Evolutionary conservation across 53 echinoderm and acorn worm species (phyloP), one percentile per base, ranked within the genome.

Genomic region (Mesocentrotus franciscanus): DNA sequence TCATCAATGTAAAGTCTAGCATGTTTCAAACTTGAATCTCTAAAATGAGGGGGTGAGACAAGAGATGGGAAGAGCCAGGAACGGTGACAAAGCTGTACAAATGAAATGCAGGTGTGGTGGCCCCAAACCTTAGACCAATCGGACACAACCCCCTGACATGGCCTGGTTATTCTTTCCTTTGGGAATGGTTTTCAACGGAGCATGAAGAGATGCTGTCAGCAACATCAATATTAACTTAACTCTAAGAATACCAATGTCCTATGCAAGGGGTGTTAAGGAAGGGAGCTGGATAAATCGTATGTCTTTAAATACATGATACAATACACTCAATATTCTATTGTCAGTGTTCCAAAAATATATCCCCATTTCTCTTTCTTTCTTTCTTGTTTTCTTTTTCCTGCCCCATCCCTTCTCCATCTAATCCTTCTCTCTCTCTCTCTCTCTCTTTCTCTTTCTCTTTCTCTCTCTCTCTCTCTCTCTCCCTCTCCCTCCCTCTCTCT

Each of bases 171-270:
- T 5, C 22, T 87, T 26, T 58, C 87, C 87, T 87, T 56, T 57
- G 87, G 58, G 87, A 58, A 0, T 87, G 87, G 58, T 87, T 87
- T 0, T 87, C 87, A 87, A 57, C 87, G 9, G 87, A 58, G 56
- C 58, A 87, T 87, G 87, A 27, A 58, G 14, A 87, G 87, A 87
- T 87, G 58, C 57, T 58, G 58, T 87, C 59, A 59, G 58, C 56
- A 87, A 87, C 58, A 58, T 87, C 10, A 87, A 87, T 87, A 87
- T 87, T 87, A 87, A 87, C 58, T 58, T 87, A 59, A 87, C 59
- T 87, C 87, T 10, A 11, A 57, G 87, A 87, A 56, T 56, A 57
- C 57, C 57, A 57, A 57, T n/a, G n/a, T 26, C 29, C 81, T 81
- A 17, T 11, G 42, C 36, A 81, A 20, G 81, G 22, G 42, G 42